Percentiles rank a stretch among this genome's conserved stretches.
phyloP scores from a whole-genome alignment of 2,797 vertebrate species.

The Micrastur ruficollis region DNA sequence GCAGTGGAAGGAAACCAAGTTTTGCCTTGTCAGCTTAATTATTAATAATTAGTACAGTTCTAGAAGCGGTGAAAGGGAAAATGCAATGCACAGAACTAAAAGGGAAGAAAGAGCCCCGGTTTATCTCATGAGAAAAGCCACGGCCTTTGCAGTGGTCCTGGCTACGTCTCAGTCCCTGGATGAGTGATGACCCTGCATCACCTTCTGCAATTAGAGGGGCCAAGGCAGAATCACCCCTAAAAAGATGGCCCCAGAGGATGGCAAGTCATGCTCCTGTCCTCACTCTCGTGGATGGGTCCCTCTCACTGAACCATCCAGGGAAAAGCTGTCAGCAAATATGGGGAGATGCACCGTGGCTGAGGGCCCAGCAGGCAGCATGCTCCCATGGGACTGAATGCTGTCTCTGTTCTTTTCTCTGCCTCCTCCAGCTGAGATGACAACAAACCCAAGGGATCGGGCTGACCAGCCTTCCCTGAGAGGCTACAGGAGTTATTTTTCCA shows the following conservation, averaged over 20 bases:
- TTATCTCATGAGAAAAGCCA: accelerated
- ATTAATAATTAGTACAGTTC: slow-evolving; percentile 26
- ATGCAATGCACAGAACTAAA: accelerated
- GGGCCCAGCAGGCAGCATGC: background rate
- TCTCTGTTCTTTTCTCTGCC: background rate
- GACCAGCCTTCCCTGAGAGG: background rate
- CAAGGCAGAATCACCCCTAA: accelerated
- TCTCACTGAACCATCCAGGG: background rate
- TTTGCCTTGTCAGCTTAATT: slow-evolving; percentile 7
- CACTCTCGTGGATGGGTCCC: accelerated
- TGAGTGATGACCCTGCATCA: background rate
- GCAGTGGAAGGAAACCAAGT: background rate
- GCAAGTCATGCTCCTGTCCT: accelerated
- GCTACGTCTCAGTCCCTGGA: background rate
- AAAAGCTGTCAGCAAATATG: background rate
- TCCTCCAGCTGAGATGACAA: accelerated
- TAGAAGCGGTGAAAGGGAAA: slow-evolving; percentile 9
- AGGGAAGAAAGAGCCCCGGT: background rate
- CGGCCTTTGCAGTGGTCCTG: background rate
- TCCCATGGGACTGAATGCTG: accelerated
- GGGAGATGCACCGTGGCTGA: accelerated
- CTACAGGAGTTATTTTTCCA: background rate
- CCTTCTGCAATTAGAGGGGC: background rate
- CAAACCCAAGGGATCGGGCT: background rate
- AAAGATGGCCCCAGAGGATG: background rate